A percentile compares a stretch with the other conserved stretches of the same genome.
Evolutionary conservation across 2,797 vertebrate species (phyloP).

Genomic region (Myotis daubentonii): DNA sequence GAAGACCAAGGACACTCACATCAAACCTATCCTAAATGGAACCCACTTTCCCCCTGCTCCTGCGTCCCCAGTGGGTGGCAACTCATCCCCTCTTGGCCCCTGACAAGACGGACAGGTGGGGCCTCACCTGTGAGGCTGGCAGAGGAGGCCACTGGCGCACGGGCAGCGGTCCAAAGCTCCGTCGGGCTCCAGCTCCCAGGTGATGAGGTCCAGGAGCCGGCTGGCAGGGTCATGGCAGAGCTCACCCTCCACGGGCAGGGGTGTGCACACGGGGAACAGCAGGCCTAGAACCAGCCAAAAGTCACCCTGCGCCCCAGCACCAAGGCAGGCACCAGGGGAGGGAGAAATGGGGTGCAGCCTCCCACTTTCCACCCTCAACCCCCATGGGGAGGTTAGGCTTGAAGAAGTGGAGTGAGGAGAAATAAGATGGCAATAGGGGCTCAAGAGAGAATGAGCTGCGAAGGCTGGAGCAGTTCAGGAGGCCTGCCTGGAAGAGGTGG

Average conservation of each 20-base stretch:
- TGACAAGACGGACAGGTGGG: neutral
- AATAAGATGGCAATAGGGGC: fast-evolving
- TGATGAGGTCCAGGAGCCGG: constrained; percentile 91
- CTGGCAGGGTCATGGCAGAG: constrained; percentile 90
- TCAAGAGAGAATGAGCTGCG: neutral
- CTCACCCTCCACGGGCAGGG: constrained; percentile 91
- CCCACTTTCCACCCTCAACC: neutral
- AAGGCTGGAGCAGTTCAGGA: neutral
- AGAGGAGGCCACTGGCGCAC: constrained; percentile 92
- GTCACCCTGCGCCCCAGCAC: neutral
- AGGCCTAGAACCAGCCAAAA: constrained; percentile 85
- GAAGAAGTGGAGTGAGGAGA: neutral
- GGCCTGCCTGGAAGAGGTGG: neutral
- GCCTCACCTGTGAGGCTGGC: constrained; percentile 92
- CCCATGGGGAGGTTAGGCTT: neutral
- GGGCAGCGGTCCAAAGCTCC: constrained; percentile 92
- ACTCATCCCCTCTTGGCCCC: fast-evolving
- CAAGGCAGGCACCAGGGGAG: neutral
- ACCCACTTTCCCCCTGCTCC: neutral
- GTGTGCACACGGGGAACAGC: constrained; percentile 92
- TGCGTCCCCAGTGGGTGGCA: neutral
- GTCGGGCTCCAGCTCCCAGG: constrained; percentile 89
- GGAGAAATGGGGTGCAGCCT: neutral
- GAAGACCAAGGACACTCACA: neutral
- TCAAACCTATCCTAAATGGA: neutral